Evolutionary conservation across 2,888 invertebrate species (phyloP).

Genomic region (Nemoura dubitans): DNA sequence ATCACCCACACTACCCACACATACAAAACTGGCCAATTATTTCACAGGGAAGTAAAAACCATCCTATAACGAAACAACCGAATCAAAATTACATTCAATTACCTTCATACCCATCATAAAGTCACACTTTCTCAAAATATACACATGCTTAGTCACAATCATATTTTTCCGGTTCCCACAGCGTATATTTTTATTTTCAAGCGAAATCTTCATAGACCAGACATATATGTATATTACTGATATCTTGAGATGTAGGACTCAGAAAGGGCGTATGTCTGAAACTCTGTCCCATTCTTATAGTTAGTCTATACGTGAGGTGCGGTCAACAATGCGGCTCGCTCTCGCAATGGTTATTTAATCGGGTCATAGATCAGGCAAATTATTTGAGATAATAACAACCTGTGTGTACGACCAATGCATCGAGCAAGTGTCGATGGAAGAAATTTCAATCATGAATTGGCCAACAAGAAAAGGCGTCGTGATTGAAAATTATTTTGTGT

Average conservation of each 20-base stretch:
- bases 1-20: not conserved
- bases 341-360: not conserved
- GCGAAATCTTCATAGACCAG: not conserved
- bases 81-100: not conserved
- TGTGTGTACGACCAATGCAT: not conserved
- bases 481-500: not conserved
- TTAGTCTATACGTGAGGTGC: not conserved
- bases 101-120: not conserved
- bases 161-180: not conserved
- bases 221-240: not conserved
- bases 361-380: not conserved
- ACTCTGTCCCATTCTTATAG: not conserved
- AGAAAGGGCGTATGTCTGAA: not conserved
- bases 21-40: too few species aligned
- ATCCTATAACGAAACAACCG: not conserved
- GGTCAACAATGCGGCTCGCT: not conserved
- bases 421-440: not conserved
- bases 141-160: not conserved
- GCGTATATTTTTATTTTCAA: not conserved
- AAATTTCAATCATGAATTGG: not conserved
- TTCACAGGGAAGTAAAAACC: not conserved
- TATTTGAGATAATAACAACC: not conserved
- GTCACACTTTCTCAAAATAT: not conserved
- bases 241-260: not conserved
- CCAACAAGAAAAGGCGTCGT: not conserved